Base-by-base conservation (phyloP, 1,140 invertebrate genomes). In the Trachelipus rathkii region DNA sequence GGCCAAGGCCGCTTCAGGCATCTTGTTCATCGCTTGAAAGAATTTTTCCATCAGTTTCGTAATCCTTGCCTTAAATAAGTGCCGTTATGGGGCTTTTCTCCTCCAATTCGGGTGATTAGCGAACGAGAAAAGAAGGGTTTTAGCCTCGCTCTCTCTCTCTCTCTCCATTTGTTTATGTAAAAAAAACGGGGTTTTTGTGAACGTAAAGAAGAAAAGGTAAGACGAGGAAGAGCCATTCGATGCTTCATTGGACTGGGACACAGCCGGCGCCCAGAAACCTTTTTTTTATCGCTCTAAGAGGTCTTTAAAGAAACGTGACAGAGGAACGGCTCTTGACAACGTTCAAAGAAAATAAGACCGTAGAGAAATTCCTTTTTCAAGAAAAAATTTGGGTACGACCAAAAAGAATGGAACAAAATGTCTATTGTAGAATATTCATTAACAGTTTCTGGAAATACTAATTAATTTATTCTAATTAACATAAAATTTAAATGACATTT, bases 141-240 rank as follows among this genome's bases (percentile, higher is more conserved):
- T 60, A 19, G 33, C 33, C 33, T 33, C 33, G 1, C 33, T 33
- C 33, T 33, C 33, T 33, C 33, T 33, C 33, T 19, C 50, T 60
- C 50, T 60, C 50, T 60, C 50, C 50, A 60, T 60, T 60, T 60
- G 50, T 60, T 60, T 60, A 60, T 60, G 50, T 60, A 60, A 60
- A 60, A 60, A 60, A 60, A 15, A 19, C 11, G 50, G 50, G 11
- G 11, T 19, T 60, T 15, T 60, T 15, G 50, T 60, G 50, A 60
- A 60, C 8, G 19, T 13, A 13, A 60, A 15, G 50, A 60, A 13
- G 50, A 19, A 60, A 60, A 19, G 50, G 11, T 19, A 19, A 60
- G 50, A 19, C 1, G 50, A 60, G 11, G 50, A 19, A 19, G 50
- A 13, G 50, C 50, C 6, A 33, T 33, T 33, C 33, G 19, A 19